Evolutionary conservation across 92 coral and sea anemone genomes (phyloP).

Genomic region (Meandrina meandrites): DNA sequence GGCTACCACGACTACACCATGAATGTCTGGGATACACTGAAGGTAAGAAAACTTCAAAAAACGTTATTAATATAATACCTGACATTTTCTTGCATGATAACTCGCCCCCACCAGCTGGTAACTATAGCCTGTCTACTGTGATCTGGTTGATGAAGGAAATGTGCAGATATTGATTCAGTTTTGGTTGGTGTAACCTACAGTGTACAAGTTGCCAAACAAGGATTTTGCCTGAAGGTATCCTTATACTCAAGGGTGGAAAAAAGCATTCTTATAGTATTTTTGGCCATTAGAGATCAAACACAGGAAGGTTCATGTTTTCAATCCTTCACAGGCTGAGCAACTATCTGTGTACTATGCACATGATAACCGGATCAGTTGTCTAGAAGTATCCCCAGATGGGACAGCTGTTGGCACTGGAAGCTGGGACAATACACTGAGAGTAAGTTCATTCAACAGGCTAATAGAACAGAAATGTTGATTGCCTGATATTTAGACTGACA

Average conservation of each 20-base stretch:
- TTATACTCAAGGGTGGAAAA: not conserved
- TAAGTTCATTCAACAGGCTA: slow-evolving; percentile 13
- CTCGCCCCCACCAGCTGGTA: too few relatives aligned
- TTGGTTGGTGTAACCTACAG: not conserved
- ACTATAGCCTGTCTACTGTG: too few relatives aligned
- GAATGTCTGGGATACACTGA: slow-evolving; percentile 88
- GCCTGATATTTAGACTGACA: not conserved
- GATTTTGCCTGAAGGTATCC: not conserved
- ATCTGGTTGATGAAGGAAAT: not conserved
- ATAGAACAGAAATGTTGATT: not conserved
- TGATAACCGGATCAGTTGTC: slow-evolving; percentile 85
- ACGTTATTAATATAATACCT: too few relatives aligned
- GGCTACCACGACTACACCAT: slow-evolving; percentile 94
- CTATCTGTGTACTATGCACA: slow-evolving; percentile 86
- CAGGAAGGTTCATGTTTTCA: not conserved
- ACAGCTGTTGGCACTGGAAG: slow-evolving; percentile 89
- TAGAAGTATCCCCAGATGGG: slow-evolving; percentile 89
- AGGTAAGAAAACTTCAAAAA: slow-evolving; percentile 44
- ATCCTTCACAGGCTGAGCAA: slow-evolving; percentile 72
- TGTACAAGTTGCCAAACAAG: too few relatives aligned
- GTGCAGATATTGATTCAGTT: not conserved
- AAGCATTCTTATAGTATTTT: not conserved
- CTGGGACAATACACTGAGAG: slow-evolving; percentile 91
- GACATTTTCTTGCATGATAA: not conserved
- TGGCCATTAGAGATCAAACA: not conserved